These are phyloP conservation scores for Albula goreensis DNA, from an alignment of 2,113 vertebrate genomes.

Conservation along the genomic window DNA sequence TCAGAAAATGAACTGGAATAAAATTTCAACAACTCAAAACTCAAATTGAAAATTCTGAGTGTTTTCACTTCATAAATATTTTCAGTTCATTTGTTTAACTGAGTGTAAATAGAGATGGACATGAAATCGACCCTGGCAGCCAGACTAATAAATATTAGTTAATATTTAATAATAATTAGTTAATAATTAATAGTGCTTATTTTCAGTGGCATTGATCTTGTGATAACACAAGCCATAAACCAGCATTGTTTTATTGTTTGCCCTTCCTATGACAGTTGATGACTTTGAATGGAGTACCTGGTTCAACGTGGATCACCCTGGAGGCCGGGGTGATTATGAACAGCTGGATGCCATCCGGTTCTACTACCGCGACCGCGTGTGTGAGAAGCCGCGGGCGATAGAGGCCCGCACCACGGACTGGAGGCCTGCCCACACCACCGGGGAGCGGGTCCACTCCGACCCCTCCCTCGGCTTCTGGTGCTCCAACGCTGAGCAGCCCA, in stretches of 20 bases:
- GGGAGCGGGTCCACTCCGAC: conserved; percentile 77
- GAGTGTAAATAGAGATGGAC: too few relatives aligned
- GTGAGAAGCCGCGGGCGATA: conserved; percentile 67
- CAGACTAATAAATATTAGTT: too few relatives aligned
- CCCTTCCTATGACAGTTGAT: conserved; percentile 52
- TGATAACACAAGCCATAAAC: too few relatives aligned
- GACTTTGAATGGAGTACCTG: conserved; percentile 82
- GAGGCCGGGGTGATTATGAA: conserved; percentile 84
- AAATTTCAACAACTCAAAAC: too few relatives aligned
- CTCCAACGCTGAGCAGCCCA: conserved; percentile 79
- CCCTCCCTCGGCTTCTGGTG: conserved; percentile 85
- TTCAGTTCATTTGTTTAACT: too few relatives aligned
- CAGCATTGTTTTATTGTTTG: neutral
- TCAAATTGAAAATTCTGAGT: too few relatives aligned
- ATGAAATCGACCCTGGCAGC: too few relatives aligned
- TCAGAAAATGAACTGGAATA: conserved; percentile 1
- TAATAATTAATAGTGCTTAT: too few relatives aligned
- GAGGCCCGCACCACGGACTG: conserved; percentile 86
- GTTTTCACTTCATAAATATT: too few relatives aligned
- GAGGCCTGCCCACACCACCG: conserved; percentile 72
- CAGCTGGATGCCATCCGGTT: conserved; percentile 83
- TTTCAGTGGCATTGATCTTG: too few relatives aligned
- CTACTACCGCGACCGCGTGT: conserved; percentile 80
- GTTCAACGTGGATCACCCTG: conserved; percentile 89
- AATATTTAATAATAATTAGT: too few relatives aligned